A percentile compares a stretch with the other conserved stretches of the same genome.
Evolutionary conservation across 2,113 vertebrate species (phyloP).

Genomic region (Petaurus breviceps): DNA sequence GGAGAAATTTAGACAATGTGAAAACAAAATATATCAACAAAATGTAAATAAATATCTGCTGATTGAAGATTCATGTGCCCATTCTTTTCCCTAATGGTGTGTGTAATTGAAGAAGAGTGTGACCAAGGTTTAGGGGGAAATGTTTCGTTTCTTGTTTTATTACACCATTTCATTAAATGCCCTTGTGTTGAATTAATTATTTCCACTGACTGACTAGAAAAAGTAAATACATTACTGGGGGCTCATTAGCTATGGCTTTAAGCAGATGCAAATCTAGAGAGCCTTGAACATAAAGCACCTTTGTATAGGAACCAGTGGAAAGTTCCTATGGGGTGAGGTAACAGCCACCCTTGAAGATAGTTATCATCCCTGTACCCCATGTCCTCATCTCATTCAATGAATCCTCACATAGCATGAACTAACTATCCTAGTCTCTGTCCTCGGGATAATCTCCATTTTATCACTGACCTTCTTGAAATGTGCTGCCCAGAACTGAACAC

Average conservation of each 20-base stretch:
- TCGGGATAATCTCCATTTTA: not conserved
- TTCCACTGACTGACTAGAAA: not conserved
- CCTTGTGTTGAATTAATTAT: not conserved
- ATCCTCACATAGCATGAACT: not conserved
- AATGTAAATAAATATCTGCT: not conserved
- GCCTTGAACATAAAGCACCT: not conserved
- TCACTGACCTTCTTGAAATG: not conserved
- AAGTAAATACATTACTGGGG: not conserved
- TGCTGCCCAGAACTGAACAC: not conserved
- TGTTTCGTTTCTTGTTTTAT: not conserved
- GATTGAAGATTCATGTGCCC: not conserved
- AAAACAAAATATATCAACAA: no score
- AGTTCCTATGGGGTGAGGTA: not conserved
- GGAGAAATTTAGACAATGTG: no score
- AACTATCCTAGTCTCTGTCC: not conserved
- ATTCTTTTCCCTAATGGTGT: not conserved
- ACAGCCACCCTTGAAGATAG: not conserved
- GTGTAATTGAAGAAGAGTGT: not conserved
- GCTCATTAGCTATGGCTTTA: not conserved
- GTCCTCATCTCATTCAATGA: not conserved
- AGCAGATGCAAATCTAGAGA: not conserved
- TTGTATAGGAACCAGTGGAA: not conserved
- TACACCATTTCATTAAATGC: not conserved
- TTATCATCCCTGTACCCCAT: not conserved
- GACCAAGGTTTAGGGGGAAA: not conserved